Evolutionary conservation across 2,113 vertebrate genomes (phyloP).

Genomic region (Aplodontia rufa): DNA sequence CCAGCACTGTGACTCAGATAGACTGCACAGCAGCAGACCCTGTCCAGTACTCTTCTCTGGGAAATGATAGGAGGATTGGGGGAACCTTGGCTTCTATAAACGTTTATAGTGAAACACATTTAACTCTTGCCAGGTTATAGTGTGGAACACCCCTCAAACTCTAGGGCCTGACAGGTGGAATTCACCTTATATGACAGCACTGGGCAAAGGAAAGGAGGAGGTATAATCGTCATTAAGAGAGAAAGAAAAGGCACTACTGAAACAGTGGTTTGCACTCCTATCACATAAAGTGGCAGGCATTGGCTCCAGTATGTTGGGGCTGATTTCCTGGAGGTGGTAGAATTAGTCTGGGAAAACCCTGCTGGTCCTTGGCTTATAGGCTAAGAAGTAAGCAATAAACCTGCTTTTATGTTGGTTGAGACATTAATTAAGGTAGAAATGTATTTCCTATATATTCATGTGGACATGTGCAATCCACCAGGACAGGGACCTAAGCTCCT

Average conservation of each 20-base stretch:
- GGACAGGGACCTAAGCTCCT: background rate
- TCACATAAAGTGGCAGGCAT: background rate
- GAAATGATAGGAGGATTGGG: background rate
- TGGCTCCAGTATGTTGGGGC: background rate
- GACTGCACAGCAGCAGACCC: too few relatives aligned
- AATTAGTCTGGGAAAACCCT: background rate
- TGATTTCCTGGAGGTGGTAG: background rate
- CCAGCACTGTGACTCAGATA: background rate
- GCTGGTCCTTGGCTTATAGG: background rate
- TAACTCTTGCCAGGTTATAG: background rate
- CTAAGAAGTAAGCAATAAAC: background rate
- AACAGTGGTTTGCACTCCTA: accelerated
- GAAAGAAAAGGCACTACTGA: background rate
- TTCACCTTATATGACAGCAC: background rate
- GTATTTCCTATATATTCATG: background rate
- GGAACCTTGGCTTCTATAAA: background rate
- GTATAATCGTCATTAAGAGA: background rate
- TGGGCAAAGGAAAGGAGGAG: background rate
- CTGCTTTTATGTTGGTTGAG: background rate
- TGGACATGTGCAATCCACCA: background rate
- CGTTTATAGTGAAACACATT: background rate
- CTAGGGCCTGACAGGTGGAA: background rate
- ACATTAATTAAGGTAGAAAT: background rate
- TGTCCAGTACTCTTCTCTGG: background rate
- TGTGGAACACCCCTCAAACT: background rate